phyloP scores from a whole-genome alignment of 1,140 invertebrate species.

The Dendrolimus kikuchii region DNA sequence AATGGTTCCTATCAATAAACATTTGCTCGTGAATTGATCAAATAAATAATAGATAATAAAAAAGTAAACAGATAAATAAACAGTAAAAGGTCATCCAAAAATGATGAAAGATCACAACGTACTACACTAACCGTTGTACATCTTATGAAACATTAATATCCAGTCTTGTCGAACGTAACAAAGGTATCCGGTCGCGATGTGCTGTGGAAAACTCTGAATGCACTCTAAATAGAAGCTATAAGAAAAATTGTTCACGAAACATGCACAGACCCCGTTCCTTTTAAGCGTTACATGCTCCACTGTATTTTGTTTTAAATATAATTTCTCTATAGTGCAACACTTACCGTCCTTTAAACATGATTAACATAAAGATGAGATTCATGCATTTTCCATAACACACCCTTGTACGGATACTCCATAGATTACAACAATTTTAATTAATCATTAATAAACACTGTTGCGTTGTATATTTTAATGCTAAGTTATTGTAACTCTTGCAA shows the following conservation, averaged over 20 bases:
- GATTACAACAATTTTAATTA: slow-evolving; percentile 30
- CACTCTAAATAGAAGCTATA: slow-evolving; percentile 6
- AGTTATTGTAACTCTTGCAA: slow-evolving; percentile 19
- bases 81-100: too few relatives aligned
- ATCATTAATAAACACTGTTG: slow-evolving; percentile 35
- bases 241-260: slow-evolving; percentile 14
- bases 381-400: slow-evolving; percentile 60
- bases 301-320: slow-evolving; percentile 18
- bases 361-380: too few relatives aligned
- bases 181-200: slow-evolving; percentile 39
- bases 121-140: slow-evolving; percentile 12
- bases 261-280: slow-evolving; percentile 26
- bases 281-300: slow-evolving; percentile 38
- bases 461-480: slow-evolving; percentile 16
- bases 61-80: background rate
- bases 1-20: too few relatives aligned
- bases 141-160: slow-evolving; percentile 20
- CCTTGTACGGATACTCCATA: slow-evolving; percentile 43
- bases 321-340: slow-evolving; percentile 30
- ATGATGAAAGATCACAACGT: background rate
- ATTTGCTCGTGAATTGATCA: too few relatives aligned
- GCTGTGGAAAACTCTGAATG: slow-evolving; percentile 44
- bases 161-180: slow-evolving; percentile 15
- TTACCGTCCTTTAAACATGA: slow-evolving; percentile 45
- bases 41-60: background rate